Percentiles rank a stretch among this genome's conserved stretches.
Evolutionary conservation across 2,888 invertebrate species (phyloP).

Genomic region (Pocota personata): DNA sequence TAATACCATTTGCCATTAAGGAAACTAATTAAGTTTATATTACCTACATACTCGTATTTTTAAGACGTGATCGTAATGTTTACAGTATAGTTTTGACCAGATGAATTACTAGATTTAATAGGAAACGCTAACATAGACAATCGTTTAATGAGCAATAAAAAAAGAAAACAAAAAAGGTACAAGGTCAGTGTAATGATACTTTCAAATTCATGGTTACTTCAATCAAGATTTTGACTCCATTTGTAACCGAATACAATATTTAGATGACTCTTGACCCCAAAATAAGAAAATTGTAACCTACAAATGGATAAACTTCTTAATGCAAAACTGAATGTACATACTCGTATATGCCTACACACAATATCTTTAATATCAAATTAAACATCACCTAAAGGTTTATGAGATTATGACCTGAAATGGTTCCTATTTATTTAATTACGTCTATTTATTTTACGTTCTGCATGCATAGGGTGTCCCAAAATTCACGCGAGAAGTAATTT

Average conservation of each 20-base stretch:
- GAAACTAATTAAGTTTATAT: background rate
- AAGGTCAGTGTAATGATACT: constrained; percentile 13
- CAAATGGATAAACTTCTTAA: background rate
- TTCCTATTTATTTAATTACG: too few relatives aligned
- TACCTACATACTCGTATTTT: too few relatives aligned
- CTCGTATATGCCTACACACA: too few relatives aligned
- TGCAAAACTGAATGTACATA: too few relatives aligned
- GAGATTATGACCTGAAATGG: too few relatives aligned
- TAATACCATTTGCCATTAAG: background rate
- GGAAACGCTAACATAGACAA: background rate
- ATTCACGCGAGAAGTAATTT: too few relatives aligned
- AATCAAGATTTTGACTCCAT: background rate
- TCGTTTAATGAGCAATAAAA: background rate
- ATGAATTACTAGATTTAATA: background rate
- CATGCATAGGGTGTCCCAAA: too few relatives aligned
- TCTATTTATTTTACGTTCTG: too few relatives aligned
- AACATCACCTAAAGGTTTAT: too few relatives aligned
- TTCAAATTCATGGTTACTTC: constrained; percentile 1
- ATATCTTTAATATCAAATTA: too few relatives aligned
- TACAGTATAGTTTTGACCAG: background rate
- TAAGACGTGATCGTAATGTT: background rate
- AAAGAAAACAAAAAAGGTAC: background rate
- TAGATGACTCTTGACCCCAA: background rate
- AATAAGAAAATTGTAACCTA: background rate
- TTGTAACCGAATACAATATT: background rate